Percentiles rank a stretch among this genome's conserved stretches.
Conservation (phyloP, 1,140 invertebrate genomes). For the Drosophila pseudoananassae region DNA sequence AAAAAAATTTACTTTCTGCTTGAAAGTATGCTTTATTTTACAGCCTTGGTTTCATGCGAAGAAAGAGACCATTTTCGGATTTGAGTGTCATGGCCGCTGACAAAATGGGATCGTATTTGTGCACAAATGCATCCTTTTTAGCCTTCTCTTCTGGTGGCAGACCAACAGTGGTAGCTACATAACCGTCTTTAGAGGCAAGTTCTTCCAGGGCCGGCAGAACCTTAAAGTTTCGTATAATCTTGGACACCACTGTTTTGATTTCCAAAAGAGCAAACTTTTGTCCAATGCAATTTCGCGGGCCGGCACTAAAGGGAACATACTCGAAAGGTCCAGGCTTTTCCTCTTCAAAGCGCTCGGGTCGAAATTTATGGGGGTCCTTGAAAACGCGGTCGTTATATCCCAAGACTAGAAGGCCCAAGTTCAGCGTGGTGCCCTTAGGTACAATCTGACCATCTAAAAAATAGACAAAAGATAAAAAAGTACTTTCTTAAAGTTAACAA, state of each 20-base stretch:
- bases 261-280: constrained; percentile 85
- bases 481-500: not conserved
- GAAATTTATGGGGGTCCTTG: constrained; percentile 90
- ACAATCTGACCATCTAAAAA: constrained; percentile 59
- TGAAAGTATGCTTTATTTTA: constrained; percentile 9
- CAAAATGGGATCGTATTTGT: constrained; percentile 76
- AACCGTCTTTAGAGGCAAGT: constrained; percentile 60
- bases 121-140: constrained; percentile 30
- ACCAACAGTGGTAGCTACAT: constrained; percentile 55
- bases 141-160: constrained; percentile 37
- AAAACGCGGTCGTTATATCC: constrained; percentile 85
- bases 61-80: constrained; percentile 68
- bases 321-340: constrained; percentile 84
- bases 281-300: constrained; percentile 79
- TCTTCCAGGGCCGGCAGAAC: constrained; percentile 74
- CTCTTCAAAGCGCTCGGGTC: constrained; percentile 90
- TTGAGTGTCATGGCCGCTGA: constrained; percentile 68
- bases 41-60: constrained; percentile 54
- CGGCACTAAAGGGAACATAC: constrained; percentile 87
- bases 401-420: constrained; percentile 50
- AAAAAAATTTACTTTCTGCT: not conserved
- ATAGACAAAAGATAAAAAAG: no score
- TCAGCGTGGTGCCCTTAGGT: constrained; percentile 60
- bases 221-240: constrained; percentile 82
- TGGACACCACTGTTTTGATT: constrained; percentile 84